These are phyloP conservation scores for Apis dorsata DNA, from an alignment of 1,140 invertebrate genomes.

Conservation along the genomic window DNA sequence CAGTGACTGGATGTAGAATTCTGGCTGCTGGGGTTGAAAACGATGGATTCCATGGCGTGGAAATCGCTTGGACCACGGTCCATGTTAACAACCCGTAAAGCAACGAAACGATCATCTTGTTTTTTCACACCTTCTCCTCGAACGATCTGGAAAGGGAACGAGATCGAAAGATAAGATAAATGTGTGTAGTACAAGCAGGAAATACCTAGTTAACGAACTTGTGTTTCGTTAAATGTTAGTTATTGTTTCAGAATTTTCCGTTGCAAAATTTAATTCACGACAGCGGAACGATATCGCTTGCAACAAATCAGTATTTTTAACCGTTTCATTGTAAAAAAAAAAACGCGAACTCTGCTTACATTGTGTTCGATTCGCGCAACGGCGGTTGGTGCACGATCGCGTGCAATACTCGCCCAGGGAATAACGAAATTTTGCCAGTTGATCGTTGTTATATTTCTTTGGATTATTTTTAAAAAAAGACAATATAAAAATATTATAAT, in stretches of 20 bases:
- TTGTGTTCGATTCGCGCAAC: background rate
- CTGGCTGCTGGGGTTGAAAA: conserved; percentile 54
- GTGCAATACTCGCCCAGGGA: background rate
- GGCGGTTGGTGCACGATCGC: background rate
- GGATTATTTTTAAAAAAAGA: too few relatives aligned
- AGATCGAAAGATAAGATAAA: too few relatives aligned
- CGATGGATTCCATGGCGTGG: conserved; percentile 72
- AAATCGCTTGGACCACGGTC: conserved; percentile 51
- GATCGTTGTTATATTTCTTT: too few relatives aligned
- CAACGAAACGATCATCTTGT: conserved; percentile 48
- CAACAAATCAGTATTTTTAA: conserved; percentile 19
- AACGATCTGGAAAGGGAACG: conserved; percentile 27
- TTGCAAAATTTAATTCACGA: conserved; percentile 47
- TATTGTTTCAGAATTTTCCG: background rate
- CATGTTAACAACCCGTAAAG: conserved; percentile 30
- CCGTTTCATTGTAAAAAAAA: background rate
- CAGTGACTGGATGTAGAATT: conserved; percentile 65
- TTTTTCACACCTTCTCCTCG: conserved; percentile 33
- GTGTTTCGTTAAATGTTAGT: conserved; percentile 24
- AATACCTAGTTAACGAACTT: background rate
- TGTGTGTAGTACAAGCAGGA: background rate
- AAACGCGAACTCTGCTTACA: too few relatives aligned
- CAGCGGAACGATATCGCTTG: conserved; percentile 35
- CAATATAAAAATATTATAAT: too few relatives aligned
- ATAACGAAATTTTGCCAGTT: too few relatives aligned